Conservation (phyloP, 2,113 vertebrate species). For the Dasyurus viverrinus region DNA sequence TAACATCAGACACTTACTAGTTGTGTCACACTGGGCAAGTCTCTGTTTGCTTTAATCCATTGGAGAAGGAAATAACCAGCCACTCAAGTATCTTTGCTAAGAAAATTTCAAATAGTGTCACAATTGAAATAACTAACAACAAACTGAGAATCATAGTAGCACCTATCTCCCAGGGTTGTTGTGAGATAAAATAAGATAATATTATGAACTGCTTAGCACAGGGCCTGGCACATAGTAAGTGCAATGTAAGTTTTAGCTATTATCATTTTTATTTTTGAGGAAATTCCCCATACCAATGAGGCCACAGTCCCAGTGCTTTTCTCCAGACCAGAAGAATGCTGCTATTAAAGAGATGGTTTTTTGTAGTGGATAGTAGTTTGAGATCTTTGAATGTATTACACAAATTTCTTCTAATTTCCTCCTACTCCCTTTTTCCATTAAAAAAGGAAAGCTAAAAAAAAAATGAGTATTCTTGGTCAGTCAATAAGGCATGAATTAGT, state of each 20-base stretch:
- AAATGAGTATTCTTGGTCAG: not conserved
- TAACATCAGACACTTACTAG: not conserved
- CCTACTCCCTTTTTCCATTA: not conserved
- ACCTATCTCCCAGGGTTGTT: not conserved
- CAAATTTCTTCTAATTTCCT: not conserved
- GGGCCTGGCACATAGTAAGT: not conserved
- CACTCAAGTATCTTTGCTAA: not conserved
- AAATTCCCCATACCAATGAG: not conserved
- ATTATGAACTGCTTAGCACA: not conserved
- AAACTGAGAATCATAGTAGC: not conserved
- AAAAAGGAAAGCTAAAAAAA: not conserved
- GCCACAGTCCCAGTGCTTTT: not conserved
- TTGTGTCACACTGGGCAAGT: not conserved
- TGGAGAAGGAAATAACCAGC: not conserved
- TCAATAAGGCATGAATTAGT: not conserved
- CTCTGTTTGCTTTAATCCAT: not conserved
- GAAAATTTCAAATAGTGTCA: not conserved
- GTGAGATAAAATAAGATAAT: not conserved
- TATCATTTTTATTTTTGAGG: not conserved
- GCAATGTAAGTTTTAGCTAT: not conserved
- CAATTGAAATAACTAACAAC: not conserved
- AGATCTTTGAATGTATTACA: not conserved
- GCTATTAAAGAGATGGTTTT: not conserved
- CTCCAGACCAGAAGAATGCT: not conserved
- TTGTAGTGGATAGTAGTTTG: not conserved